Evolutionary conservation across 2,888 invertebrate species (phyloP).

Genomic region (Strigamia transsilvanica): DNA sequence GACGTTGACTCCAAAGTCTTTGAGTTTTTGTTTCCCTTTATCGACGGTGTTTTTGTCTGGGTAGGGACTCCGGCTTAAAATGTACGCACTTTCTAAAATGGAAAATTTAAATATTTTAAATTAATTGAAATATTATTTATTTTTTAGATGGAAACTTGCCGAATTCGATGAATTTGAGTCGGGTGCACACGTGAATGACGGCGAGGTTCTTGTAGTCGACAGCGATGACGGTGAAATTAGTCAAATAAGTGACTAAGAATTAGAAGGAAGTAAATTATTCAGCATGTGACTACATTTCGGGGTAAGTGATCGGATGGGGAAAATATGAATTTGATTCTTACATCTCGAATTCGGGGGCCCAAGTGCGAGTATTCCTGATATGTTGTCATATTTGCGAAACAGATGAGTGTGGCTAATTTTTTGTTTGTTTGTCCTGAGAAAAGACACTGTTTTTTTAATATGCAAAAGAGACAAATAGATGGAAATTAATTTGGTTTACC

Average conservation of each 20-base stretch:
- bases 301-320: not conserved
- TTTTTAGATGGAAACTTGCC: not conserved
- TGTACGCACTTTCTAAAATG: not conserved
- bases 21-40: not conserved
- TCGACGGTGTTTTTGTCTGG: not conserved
- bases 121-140: not conserved
- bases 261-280: not conserved
- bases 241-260: not conserved
- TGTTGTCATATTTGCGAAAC: not conserved
- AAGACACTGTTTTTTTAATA: not conserved
- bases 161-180: not conserved
- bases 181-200: not conserved
- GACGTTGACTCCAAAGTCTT: not conserved
- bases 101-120: not conserved
- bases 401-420: not conserved
- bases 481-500: not conserved
- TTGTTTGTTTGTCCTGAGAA: constrained; percentile 1
- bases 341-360: not conserved
- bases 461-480: not conserved
- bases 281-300: not conserved
- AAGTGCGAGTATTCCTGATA: not conserved
- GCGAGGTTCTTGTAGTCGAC: not conserved
- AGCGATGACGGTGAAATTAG: not conserved
- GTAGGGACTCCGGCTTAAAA: not conserved
- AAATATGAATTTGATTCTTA: not conserved